Evolutionary conservation across 2,113 vertebrate species (phyloP), one percentile per base, ranked within the genome.

Genomic region (Labeo catla): DNA sequence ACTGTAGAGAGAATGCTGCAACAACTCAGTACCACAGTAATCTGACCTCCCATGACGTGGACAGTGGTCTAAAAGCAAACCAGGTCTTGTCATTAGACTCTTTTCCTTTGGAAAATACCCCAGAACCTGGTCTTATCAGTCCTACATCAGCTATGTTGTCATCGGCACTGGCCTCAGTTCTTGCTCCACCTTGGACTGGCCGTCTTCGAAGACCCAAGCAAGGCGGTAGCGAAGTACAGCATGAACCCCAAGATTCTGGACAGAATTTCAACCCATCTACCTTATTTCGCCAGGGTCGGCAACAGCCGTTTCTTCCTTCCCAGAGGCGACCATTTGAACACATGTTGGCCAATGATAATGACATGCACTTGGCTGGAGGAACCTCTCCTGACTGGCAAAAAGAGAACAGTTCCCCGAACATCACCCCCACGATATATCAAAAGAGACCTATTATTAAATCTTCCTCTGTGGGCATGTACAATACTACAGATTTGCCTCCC

Each of bases 141-240:
- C 63, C 66, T 8, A 6, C 54, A 15, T 36, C 54, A 47, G 66
- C 73, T 34, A 96, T 95, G 95, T 80, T 95, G 76, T 93, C 95
- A 6, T 94, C 95, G 63, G 87, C 93, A 11, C 66, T 96, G 88
- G 92, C 93, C 6, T 92, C 93, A 1, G 94, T 94, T 89, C 92
- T 96, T 39, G 93, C 92, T 34, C 92, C 95, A 19, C 91, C 92
- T 66, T 94, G 93, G 93, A 93, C 77, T 68, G 84, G 89, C 4
- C 89, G 91, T 43, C 50, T 88, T 21, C 88, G 92, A 43, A 91
- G 90, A 72, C 86, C 74, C 59, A 95, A 93, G 90, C 91, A 86
- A 87, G 82, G 52, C 0, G 45, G 19, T 36, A 84, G 76, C n/a
- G 85, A 49, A 45, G 83, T 73, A 54, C 84, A 76, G 81, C 83